Evolutionary conservation across 2,113 vertebrate species (phyloP).

Genomic region (Excalfactoria chinensis): DNA sequence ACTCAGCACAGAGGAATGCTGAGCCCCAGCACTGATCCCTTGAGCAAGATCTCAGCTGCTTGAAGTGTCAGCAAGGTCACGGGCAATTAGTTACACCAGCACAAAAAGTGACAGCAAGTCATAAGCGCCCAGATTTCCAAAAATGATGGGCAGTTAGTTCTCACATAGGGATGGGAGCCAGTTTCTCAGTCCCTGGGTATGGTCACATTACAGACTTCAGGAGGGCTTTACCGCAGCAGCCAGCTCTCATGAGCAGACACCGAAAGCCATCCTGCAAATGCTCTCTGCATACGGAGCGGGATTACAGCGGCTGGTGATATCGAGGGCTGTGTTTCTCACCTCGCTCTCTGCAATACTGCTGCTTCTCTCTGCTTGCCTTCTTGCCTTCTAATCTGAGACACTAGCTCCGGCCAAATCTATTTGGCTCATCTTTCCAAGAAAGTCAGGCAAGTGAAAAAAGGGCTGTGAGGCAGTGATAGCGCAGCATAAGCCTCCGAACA

Average conservation of each 20-base stretch:
- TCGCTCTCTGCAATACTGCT: background rate
- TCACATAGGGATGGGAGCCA: accelerated
- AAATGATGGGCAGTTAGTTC: accelerated
- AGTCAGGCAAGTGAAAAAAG: constrained; percentile 14
- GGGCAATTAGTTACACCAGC: background rate
- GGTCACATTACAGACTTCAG: background rate
- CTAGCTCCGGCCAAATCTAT: background rate
- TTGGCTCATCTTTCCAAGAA: constrained; percentile 19
- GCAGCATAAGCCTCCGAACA: constrained; percentile 10
- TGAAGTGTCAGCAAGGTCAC: background rate
- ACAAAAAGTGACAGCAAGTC: background rate
- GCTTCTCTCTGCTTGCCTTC: background rate
- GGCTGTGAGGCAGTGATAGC: constrained; percentile 42
- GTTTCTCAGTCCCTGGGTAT: background rate
- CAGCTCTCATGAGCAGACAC: accelerated
- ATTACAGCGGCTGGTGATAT: background rate
- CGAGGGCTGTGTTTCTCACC: background rate
- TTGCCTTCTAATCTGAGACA: background rate
- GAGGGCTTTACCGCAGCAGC: background rate
- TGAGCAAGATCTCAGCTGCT: background rate
- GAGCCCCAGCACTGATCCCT: background rate
- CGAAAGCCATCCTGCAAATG: background rate
- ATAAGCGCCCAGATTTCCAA: background rate
- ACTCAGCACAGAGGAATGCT: background rate
- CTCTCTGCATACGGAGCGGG: background rate